Evolutionary conservation across 1,140 invertebrate species (phyloP), one percentile per base, ranked within the genome.

Genomic region (Brachionus asplanchnoidis): DNA sequence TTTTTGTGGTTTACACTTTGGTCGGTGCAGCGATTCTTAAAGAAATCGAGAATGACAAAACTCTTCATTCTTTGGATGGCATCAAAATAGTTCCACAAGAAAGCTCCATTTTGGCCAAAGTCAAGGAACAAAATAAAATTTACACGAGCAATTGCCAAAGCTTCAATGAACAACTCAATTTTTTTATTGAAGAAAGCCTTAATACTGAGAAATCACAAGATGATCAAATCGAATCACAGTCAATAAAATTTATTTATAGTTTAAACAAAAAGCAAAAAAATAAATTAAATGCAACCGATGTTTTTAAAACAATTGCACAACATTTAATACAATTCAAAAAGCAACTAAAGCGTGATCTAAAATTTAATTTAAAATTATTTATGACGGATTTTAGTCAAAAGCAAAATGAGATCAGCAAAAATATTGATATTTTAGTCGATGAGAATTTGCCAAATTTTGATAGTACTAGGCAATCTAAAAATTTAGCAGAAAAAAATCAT

Each of bases 1-100:
- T 82, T 17, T 82, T 82, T 82, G 53, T 82, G 14, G 20, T 60
- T 0, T 82, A 82, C 17, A 36, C 40, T 23, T 36, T 82, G 11
- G 32, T 82, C 28, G 79, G 79, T 23, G 60, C 53, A 20, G 60
- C 60, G 7, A 82, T 82, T 68, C 26, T 82, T 40, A 82, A 82
- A 82, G 79, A 82, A 44, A 82, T 82, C 6, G 79, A 82, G 42
- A 42, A 40, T 14, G 79, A 82, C n/a, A 50, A 77, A 77, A 46
- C 73, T 26, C 44, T 77, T 32, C 44, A 46, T 46, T 50, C 20
- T 17, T 20, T 11, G 3, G 44, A 77, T 20, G 26, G 46, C 44
- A 14, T 46, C 14, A 20, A 12, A 14, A 77, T 46, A 28, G 26
- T 46, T 20, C 40, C 40, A 46, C 42, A 20, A 20, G 44, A 77